phyloP scores from a whole-genome alignment of 1,140 invertebrate genomes.

The Zaprionus ornatus region DNA sequence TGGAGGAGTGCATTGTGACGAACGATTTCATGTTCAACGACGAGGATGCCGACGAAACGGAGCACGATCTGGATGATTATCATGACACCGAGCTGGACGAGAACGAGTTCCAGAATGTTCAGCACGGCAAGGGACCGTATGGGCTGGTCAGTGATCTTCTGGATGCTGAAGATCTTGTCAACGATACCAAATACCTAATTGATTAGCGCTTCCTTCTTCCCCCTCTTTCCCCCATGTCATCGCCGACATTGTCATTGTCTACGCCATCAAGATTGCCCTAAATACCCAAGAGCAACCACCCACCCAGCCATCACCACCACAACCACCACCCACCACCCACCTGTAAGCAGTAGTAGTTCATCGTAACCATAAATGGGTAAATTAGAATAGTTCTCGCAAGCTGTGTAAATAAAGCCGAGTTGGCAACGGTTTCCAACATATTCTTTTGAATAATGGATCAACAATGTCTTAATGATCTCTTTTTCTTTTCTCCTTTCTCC shows the following conservation, averaged over 20 bases:
- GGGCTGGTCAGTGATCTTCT: constrained; percentile 59
- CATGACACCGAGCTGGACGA: constrained; percentile 47
- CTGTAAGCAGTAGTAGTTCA: constrained; percentile 17
- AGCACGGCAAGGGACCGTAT: constrained; percentile 52
- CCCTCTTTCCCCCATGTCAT: background rate
- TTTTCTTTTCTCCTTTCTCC: background rate
- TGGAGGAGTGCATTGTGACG: constrained; percentile 74
- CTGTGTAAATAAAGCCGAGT: constrained; percentile 55
- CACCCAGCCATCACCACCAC: constrained; percentile 4
- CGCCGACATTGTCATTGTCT: background rate
- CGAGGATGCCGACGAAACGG: constrained; percentile 33
- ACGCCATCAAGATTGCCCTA: background rate
- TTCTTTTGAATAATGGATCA: constrained; percentile 4
- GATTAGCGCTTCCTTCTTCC: constrained; percentile 49
- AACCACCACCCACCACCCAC: constrained; percentile 10
- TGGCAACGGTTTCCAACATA: constrained; percentile 35
- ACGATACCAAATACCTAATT: constrained; percentile 65
- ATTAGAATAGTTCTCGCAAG: constrained; percentile 19
- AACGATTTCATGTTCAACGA: constrained; percentile 75
- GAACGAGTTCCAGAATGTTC: constrained; percentile 46
- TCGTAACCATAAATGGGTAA: constrained; percentile 17
- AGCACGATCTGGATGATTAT: constrained; percentile 37
- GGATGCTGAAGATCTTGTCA: constrained; percentile 57
- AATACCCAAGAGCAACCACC: background rate
- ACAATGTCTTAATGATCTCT: constrained; percentile 6